Evolutionary conservation across 2,113 vertebrate genomes (phyloP).

Genomic region (Tringa solitaria): DNA sequence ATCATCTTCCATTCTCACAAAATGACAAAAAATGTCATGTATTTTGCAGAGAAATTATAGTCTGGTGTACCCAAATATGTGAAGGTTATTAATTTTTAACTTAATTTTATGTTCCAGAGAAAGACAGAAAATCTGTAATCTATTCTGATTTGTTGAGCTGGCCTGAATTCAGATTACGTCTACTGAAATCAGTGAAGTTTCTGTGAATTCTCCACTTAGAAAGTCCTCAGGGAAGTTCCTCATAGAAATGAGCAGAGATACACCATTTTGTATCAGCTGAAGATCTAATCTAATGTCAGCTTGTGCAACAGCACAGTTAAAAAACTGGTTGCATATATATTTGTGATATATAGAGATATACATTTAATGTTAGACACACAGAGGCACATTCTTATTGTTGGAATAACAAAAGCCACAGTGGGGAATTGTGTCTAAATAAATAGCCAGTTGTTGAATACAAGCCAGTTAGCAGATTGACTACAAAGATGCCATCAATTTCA

Average conservation of each 20-base stretch:
- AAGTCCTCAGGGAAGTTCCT: background rate
- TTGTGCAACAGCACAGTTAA: background rate
- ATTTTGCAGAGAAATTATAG: background rate
- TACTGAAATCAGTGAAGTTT: background rate
- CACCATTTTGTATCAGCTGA: background rate
- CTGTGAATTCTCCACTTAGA: background rate
- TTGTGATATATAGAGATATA: background rate
- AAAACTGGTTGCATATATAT: background rate
- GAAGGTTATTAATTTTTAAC: background rate
- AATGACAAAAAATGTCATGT: background rate
- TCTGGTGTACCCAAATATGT: background rate
- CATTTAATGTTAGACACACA: background rate
- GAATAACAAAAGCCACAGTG: background rate
- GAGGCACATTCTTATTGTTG: background rate
- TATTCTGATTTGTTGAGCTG: background rate
- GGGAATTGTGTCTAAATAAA: slow-evolving; percentile 57
- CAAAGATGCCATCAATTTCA: slow-evolving; percentile 44
- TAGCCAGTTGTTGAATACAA: slow-evolving; percentile 15
- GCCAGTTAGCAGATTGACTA: slow-evolving; percentile 46
- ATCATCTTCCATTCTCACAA: background rate
- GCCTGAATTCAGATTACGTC: background rate
- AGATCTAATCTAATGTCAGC: background rate
- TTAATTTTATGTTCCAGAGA: background rate
- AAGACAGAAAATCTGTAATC: background rate
- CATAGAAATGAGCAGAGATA: background rate